Conservation (phyloP, 1,140 invertebrate species). For the Chionoecetes opilio region DNA sequence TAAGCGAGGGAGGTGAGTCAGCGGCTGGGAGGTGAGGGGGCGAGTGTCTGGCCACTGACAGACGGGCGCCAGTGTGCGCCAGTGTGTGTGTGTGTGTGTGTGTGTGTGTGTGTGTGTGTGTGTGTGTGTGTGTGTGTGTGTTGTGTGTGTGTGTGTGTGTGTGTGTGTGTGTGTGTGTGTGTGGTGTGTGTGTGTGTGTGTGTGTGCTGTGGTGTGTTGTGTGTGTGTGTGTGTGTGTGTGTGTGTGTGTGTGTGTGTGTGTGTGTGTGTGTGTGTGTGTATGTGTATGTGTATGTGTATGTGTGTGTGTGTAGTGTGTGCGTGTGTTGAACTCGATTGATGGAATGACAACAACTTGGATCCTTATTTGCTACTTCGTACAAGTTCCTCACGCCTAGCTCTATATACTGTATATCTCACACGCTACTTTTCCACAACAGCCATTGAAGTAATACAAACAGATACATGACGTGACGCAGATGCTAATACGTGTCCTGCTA, state of each 20-base stretch:
- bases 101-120: not conserved
- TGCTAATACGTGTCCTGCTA: no score
- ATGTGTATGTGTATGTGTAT: constrained; percentile 52
- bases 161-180: constrained; percentile 35
- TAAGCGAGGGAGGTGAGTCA: no score
- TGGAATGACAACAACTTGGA: no score
- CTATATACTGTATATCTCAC: no score
- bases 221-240: not conserved
- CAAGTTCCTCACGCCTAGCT: no score
- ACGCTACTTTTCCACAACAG: no score
- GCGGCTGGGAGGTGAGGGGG: not conserved
- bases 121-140: not conserved
- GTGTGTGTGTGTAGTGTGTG: constrained; percentile 43
- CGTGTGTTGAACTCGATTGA: no score
- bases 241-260: constrained; percentile 31
- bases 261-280: constrained; percentile 35
- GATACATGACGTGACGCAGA: no score
- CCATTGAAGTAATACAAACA: no score
- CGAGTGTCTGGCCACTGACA: not conserved
- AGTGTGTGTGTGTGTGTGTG: not conserved
- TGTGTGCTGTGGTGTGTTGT: no score
- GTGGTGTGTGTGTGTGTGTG: constrained; percentile 54
- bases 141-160: constrained; percentile 34
- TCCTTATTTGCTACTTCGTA: no score
- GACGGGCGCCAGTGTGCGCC: not conserved